A percentile compares a stretch with the other conserved stretches of the same genome.
phyloP scores from a whole-genome alignment of 2,113 vertebrate species.

The Maccullochella peelii region DNA sequence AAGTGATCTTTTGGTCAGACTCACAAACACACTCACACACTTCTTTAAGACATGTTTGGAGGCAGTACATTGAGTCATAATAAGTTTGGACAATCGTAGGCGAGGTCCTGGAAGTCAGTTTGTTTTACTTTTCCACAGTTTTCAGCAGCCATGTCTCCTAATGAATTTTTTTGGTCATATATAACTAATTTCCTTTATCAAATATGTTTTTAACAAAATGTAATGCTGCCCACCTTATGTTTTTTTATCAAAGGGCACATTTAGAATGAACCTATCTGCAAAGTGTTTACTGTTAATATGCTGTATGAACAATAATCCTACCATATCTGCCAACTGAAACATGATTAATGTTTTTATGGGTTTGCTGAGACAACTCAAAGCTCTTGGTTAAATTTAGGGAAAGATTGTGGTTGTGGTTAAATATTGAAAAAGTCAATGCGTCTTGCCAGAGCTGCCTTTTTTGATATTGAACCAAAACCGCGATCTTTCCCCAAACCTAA shows the following conservation, averaged over 20 bases:
- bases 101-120: background rate
- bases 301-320: background rate
- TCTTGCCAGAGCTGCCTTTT: background rate
- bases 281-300: background rate
- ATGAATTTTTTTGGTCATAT: background rate
- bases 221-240: background rate
- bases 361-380: background rate
- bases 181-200: background rate
- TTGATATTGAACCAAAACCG: constrained; percentile 3
- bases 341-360: background rate
- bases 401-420: constrained; percentile 11
- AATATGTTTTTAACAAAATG: background rate
- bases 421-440: constrained; percentile 15
- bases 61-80: background rate
- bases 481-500: background rate
- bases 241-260: background rate
- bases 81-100: constrained; percentile 11
- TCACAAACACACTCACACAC: background rate
- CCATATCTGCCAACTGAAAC: background rate
- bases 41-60: constrained; percentile 26
- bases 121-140: constrained; percentile 10
- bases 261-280: background rate
- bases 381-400: background rate
- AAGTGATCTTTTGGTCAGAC: constrained; percentile 30
- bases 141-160: too few species aligned